Evolutionary conservation across 2,797 vertebrate genomes (phyloP).

Genomic region (Notolabrus celidotus): DNA sequence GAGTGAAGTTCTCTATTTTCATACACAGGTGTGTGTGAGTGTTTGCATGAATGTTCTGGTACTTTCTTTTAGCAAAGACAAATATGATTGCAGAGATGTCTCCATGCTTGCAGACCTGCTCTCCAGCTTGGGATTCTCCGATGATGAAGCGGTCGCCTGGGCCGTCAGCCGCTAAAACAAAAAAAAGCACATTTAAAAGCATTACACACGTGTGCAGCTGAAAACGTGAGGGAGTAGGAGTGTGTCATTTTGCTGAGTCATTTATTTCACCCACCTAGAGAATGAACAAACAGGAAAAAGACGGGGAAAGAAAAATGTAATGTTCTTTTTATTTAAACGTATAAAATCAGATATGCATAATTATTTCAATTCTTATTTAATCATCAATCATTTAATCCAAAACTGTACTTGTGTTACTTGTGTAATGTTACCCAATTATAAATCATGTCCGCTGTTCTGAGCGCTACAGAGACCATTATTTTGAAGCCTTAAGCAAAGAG

Average conservation of each 20-base stretch:
- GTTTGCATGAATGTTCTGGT: constrained; percentile 2
- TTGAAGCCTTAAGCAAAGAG: too few relatives aligned
- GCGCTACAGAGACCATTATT: too few relatives aligned
- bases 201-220: constrained; percentile 21
- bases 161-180: constrained; percentile 93
- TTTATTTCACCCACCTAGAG: constrained; percentile 39
- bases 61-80: constrained; percentile 8
- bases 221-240: constrained; percentile 27
- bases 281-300: constrained; percentile 33
- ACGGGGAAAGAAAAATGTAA: constrained; percentile 17
- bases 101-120: constrained; percentile 87
- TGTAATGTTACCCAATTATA: background rate
- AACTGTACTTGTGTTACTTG: background rate
- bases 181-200: constrained; percentile 50
- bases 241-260: constrained; percentile 56
- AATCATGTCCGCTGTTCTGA: too few relatives aligned
- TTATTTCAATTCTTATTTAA: background rate
- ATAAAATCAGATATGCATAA: constrained; percentile 2
- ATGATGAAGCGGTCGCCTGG: constrained; percentile 99
- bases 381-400: background rate
- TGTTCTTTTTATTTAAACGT: constrained; percentile 26
- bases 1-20: constrained; percentile 43
- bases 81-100: constrained; percentile 24
- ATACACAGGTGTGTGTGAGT: constrained; percentile 28
- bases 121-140: constrained; percentile 98